These are phyloP conservation scores for Perdita meconis DNA, from an alignment of 2,888 invertebrate genomes.

Conservation along the genomic window DNA sequence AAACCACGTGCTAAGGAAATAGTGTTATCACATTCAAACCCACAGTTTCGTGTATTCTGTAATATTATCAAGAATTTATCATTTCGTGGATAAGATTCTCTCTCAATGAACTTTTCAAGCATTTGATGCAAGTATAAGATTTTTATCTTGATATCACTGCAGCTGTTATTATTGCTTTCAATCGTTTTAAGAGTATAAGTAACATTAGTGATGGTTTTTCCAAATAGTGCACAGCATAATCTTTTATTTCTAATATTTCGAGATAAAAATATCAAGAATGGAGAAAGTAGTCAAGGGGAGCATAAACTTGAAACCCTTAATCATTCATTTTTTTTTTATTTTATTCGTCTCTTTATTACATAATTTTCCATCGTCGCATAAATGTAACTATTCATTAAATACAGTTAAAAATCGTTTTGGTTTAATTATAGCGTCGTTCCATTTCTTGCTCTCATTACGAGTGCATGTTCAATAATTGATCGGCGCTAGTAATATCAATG, in stretches of 20 bases:
- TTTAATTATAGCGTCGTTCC: conserved; percentile 55
- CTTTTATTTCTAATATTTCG: no score
- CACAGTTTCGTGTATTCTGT: conserved; percentile 4
- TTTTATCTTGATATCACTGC: background rate
- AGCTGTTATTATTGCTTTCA: background rate
- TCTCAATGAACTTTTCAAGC: background rate
- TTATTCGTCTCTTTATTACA: conserved; percentile 66
- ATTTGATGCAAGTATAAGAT: background rate
- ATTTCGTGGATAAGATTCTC: conserved; percentile 22
- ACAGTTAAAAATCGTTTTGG: conserved; percentile 68
- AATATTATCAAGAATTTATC: conserved; percentile 28
- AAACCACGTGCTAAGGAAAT: conserved; percentile 34
- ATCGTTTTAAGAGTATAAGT: no score
- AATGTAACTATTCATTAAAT: conserved; percentile 76
- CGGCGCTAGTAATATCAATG: conserved; percentile 24
- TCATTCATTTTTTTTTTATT: conserved; percentile 3
- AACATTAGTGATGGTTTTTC: no score
- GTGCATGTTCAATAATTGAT: conserved; percentile 5
- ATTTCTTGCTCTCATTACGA: background rate
- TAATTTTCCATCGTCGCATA: conserved; percentile 68
- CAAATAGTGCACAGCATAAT: no score
- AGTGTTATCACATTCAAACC: conserved; percentile 31
- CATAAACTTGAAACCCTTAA: background rate
- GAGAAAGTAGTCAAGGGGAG: background rate
- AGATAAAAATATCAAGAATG: no score